These are phyloP conservation scores for Polydrusus cervinus DNA, from an alignment of 2,888 invertebrate species.

Conservation along the genomic window DNA sequence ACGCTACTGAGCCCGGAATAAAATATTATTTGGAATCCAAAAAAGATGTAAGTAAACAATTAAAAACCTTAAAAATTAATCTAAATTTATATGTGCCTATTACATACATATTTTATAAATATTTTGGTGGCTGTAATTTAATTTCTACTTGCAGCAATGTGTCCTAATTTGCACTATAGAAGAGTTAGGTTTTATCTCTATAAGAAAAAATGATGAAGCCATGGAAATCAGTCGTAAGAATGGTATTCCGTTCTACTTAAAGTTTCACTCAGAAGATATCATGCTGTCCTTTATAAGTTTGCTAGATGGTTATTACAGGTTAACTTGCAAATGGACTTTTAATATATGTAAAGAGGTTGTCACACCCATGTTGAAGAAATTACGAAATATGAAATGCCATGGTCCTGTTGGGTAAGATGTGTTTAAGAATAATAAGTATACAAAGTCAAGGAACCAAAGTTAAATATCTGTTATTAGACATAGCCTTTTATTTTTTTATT, in stretches of 20 bases:
- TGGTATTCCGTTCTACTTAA: constrained; percentile 85
- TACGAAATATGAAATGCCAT: constrained; percentile 79
- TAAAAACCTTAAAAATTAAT: no score
- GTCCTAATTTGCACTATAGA: constrained; percentile 85
- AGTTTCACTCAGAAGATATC: constrained; percentile 78
- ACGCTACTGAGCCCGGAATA: constrained; percentile 79
- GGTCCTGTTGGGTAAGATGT: constrained; percentile 88
- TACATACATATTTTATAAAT: neutral
- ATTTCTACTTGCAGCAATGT: constrained; percentile 74
- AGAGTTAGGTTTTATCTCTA: constrained; percentile 87
- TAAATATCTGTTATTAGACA: no score
- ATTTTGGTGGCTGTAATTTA: neutral
- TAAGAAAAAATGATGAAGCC: constrained; percentile 78
- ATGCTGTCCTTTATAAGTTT: constrained; percentile 87
- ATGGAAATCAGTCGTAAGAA: constrained; percentile 85
- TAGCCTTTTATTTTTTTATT: no score
- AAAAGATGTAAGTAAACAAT: constrained; percentile 74
- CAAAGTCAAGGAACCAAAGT: neutral
- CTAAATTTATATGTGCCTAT: no score
- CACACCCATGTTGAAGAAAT: constrained; percentile 84
- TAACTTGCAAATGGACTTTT: constrained; percentile 92
- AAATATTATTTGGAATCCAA: constrained; percentile 77
- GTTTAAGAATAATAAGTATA: neutral
- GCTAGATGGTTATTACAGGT: constrained; percentile 90
- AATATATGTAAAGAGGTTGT: constrained; percentile 88